Evolutionary conservation across 2,888 invertebrate species (phyloP).

Genomic region (Galerucella pusilla): DNA sequence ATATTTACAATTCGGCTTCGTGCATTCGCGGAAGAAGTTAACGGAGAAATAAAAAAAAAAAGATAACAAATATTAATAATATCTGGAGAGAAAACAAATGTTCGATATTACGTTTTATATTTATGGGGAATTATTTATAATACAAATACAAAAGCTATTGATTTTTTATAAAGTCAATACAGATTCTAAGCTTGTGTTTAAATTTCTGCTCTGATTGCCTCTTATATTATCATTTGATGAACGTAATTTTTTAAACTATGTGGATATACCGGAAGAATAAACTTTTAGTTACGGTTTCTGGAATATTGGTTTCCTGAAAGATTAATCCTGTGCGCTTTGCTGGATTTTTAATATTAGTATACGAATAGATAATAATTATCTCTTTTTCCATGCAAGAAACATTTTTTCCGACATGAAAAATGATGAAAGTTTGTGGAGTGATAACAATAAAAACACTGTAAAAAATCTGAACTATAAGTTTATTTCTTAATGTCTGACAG

Average conservation of each 20-base stretch:
- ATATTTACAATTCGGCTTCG: constrained; percentile 27
- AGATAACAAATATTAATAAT: neutral
- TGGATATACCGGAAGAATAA: neutral
- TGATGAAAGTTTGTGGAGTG: too few relatives aligned
- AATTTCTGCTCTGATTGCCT: neutral
- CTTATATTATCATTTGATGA: neutral
- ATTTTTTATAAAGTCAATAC: neutral
- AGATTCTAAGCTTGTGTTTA: too few relatives aligned
- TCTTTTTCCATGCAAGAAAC: too few relatives aligned
- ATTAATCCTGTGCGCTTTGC: neutral
- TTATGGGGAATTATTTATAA: neutral
- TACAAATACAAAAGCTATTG: neutral
- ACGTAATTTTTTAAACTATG: neutral
- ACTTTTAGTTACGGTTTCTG: neutral
- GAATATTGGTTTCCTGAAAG: neutral
- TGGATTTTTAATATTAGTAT: neutral
- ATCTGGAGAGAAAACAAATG: neutral
- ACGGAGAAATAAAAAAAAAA: neutral
- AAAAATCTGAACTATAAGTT: too few relatives aligned
- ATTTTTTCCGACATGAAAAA: too few relatives aligned
- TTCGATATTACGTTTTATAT: neutral
- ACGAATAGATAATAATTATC: too few relatives aligned
- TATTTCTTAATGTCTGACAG: too few relatives aligned
- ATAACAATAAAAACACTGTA: too few relatives aligned
- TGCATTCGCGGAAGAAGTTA: neutral